Base-by-base conservation (phyloP, 2,888 invertebrate species). In the Melinaea marsaeus region DNA sequence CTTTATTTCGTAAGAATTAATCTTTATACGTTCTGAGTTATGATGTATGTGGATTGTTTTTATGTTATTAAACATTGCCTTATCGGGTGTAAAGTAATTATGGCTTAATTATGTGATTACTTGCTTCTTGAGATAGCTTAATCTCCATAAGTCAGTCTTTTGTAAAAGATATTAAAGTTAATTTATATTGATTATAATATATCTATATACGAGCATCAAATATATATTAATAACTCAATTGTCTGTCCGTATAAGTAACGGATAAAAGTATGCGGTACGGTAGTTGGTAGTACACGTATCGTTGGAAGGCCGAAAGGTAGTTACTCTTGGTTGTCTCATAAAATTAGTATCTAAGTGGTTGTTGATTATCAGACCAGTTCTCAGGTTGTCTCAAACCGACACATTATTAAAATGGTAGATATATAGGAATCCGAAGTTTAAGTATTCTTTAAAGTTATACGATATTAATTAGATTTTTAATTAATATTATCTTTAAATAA, bases 311-410 rank as follows among this genome's bases (percentile, higher is more conserved):
- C 78, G 78, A 81, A 79, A 82, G 80, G 82, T 81, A 79, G 80
- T 81, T 81, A 79, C 78, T 79, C 76, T 70, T 75, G 72, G 79
- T 78, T 80, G 86, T 84, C 88, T 83, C 88, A 76, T 89, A 90
- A 90, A 90, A 84, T 89, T 84, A 82, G 79, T 84, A 88, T 83
- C 79, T 88, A 86, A 88, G 80, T 83, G 80, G 82, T 79, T 67
- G 69, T 71, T 77, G 74, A 78, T 84, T 85, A 86, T 84, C 84
- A 80, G 77, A 85, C 86, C 80, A 77, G 88, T 86, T 85, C 75
- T 69, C 74, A 76, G 72, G 74, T 75, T 79, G 80, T 78, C 81
- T 76, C 81, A 82, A 84, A 81, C 77, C 83, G 79, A 84, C 85
- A 83, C 86, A 77, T 85, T 81, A 83, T 85, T 80, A 80, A 75